These are phyloP conservation scores for Calidris pugnax DNA, from an alignment of 2,113 vertebrate genomes.

Conservation along the genomic window DNA sequence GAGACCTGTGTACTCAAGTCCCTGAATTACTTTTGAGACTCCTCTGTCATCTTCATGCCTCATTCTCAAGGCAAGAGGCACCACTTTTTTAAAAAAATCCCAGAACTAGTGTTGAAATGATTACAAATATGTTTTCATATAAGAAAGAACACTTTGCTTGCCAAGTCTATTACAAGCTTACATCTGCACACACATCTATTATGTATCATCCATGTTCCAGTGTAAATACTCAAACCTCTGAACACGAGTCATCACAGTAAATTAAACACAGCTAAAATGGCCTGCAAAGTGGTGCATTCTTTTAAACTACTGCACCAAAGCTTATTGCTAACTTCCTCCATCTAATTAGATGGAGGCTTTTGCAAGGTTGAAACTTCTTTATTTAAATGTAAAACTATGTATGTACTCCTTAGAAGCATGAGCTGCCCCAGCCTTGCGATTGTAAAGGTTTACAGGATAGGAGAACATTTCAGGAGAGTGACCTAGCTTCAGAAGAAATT, in stretches of 20 bases:
- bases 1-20: background rate
- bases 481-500: background rate
- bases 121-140: slow-evolving; percentile 5
- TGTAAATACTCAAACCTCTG: slow-evolving; percentile 22
- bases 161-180: background rate
- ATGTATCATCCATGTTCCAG: background rate
- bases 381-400: background rate
- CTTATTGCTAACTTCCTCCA: background rate
- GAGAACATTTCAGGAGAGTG: background rate
- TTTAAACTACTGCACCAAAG: background rate
- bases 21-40: background rate
- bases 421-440: background rate
- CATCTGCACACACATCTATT: background rate
- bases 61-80: background rate
- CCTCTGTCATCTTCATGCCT: background rate
- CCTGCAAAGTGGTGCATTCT: background rate
- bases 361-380: background rate
- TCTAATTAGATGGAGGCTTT: background rate
- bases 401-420: background rate
- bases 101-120: background rate
- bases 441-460: background rate
- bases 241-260: background rate
- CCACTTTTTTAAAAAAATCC: background rate
- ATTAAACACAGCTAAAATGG: background rate
- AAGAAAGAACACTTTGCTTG: background rate